Conservation (phyloP, 1,140 invertebrate species). For the Calephelis nemesis region DNA sequence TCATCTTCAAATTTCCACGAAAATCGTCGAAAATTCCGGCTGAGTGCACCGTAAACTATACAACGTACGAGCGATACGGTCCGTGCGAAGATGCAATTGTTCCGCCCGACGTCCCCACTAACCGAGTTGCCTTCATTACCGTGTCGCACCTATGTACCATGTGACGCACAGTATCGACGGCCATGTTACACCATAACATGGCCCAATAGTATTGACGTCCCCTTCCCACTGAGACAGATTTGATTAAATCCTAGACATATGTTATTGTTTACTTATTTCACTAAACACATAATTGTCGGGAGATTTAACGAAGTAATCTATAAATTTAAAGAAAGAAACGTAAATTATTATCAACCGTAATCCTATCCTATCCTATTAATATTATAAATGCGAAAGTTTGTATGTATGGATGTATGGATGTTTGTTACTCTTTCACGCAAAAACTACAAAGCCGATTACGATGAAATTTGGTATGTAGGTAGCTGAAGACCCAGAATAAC, state of each 20-base stretch:
- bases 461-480: too few relatives aligned
- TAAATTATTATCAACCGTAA: too few relatives aligned
- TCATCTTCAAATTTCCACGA: constrained; percentile 33
- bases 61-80: constrained; percentile 28
- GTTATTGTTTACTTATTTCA: too few relatives aligned
- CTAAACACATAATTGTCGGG: too few relatives aligned
- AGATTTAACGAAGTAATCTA: too few relatives aligned
- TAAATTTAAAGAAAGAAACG: too few relatives aligned
- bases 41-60: constrained; percentile 20
- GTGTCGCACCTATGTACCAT: constrained; percentile 35
- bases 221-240: neutral
- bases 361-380: too few relatives aligned
- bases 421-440: too few relatives aligned
- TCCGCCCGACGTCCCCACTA: constrained; percentile 45
- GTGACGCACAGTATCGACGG: constrained; percentile 27
- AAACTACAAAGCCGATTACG: too few relatives aligned
- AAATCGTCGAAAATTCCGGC: constrained; percentile 35
- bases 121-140: constrained; percentile 53
- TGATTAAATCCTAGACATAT: neutral
- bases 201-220: neutral
- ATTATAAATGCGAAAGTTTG: too few relatives aligned
- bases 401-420: too few relatives aligned
- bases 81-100: constrained; percentile 55
- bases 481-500: too few relatives aligned
- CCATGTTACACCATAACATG: constrained; percentile 13